These are phyloP conservation scores for Pluvianellus socialis DNA, from an alignment of 2,113 vertebrate genomes.

Conservation along the genomic window DNA sequence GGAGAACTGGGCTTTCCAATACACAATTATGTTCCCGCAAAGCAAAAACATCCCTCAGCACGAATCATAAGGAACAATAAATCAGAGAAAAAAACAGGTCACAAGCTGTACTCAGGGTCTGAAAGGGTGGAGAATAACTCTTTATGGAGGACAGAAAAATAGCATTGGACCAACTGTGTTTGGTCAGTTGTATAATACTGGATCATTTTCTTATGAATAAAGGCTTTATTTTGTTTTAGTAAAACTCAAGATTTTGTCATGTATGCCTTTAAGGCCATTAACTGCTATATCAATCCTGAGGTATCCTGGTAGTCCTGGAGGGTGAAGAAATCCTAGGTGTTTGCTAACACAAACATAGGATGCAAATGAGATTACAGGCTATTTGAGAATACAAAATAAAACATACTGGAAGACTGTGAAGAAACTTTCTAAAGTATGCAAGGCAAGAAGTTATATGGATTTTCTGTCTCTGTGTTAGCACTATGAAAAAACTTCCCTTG, in stretches of 20 bases:
- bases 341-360: not conserved
- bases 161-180: accelerated
- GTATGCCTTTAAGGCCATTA: not conserved
- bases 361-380: not conserved
- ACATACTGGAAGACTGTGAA: not conserved
- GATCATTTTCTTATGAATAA: not conserved
- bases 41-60: not conserved
- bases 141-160: not conserved
- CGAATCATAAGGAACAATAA: not conserved
- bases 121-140: not conserved
- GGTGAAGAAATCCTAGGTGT: not conserved
- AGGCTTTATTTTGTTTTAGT: not conserved
- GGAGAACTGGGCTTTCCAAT: not conserved
- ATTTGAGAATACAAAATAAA: not conserved
- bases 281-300: not conserved
- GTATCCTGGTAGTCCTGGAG: not conserved
- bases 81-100: not conserved
- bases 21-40: not conserved
- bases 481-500: not conserved
- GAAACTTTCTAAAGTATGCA: not conserved
- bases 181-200: not conserved
- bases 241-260: not conserved
- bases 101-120: not conserved
- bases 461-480: not conserved
- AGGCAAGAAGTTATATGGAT: not conserved